These are phyloP conservation scores for Aix galericulata DNA, from an alignment of 2,113 vertebrate genomes.

Conservation along the genomic window DNA sequence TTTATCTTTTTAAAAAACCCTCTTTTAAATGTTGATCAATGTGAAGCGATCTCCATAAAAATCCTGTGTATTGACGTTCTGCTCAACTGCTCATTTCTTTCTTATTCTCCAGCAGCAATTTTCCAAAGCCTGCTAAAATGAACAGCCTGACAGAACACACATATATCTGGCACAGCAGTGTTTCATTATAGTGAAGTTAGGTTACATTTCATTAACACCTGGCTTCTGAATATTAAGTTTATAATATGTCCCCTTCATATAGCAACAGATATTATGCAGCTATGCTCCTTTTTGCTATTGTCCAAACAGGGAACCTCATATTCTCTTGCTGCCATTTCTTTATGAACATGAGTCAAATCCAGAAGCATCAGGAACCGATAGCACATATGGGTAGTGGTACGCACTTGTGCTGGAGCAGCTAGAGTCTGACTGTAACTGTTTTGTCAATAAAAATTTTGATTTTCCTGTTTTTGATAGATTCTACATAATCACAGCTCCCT, in stretches of 20 bases:
- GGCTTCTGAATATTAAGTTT: not conserved
- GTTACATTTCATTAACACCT: not conserved
- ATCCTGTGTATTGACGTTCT: constrained; percentile 26
- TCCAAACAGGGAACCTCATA: not conserved
- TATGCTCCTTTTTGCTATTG: not conserved
- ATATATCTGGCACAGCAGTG: not conserved
- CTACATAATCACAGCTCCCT: not conserved
- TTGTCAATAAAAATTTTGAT: not conserved
- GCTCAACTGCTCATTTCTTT: constrained; percentile 58
- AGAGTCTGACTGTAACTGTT: not conserved
- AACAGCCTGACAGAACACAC: not conserved
- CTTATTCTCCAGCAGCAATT: constrained; percentile 35
- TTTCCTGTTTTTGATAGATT: not conserved
- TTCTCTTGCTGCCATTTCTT: accelerated
- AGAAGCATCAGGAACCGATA: not conserved
- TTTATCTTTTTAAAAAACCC: constrained; percentile 6
- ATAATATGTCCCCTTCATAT: not conserved
- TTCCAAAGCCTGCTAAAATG: constrained; percentile 11
- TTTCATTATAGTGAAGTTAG: not conserved
- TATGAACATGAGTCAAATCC: not conserved
- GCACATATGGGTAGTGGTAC: not conserved
- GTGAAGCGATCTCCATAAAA: constrained; percentile 40
- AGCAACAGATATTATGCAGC: not conserved
- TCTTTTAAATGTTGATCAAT: constrained; percentile 50
- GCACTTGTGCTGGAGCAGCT: not conserved